Evolutionary conservation across 2,888 invertebrate genomes (phyloP).

Genomic region (Drosophila emarginata): DNA sequence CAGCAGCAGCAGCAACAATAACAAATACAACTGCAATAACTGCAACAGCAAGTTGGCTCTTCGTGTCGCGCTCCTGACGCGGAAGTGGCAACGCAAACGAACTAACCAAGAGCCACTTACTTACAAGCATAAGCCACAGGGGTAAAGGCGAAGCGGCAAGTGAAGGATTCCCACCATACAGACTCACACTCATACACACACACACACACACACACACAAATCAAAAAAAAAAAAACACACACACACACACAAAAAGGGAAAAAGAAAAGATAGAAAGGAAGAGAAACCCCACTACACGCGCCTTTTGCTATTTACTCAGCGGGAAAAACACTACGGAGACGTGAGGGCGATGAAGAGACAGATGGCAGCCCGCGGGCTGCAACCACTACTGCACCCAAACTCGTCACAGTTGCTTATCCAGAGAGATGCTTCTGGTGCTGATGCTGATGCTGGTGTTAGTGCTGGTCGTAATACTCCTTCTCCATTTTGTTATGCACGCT

Average conservation of each 20-base stretch:
- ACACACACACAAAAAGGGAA: not conserved
- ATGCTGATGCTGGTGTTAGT: not conserved
- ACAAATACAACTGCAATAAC: constrained; percentile 9
- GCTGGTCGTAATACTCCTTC: constrained; percentile 25
- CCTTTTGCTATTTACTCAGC: constrained; percentile 74
- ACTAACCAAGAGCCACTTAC: constrained; percentile 77
- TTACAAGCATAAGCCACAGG: constrained; percentile 72
- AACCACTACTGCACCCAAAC: constrained; percentile 35
- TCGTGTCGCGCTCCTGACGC: constrained; percentile 30
- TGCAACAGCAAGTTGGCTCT: constrained; percentile 7
- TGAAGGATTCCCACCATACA: not conserved
- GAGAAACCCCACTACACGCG: constrained; percentile 59
- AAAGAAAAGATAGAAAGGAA: not conserved
- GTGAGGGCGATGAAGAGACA: constrained; percentile 41
- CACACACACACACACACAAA: not conserved
- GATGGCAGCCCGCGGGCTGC: constrained; percentile 63
- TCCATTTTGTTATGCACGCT: constrained; percentile 48
- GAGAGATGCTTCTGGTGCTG: not conserved
- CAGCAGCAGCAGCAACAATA: constrained; percentile 14
- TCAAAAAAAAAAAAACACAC: not conserved
- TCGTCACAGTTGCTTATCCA: constrained; percentile 48
- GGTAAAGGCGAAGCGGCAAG: constrained; percentile 5
- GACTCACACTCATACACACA: not conserved
- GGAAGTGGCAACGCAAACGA: constrained; percentile 60
- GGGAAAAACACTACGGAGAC: constrained; percentile 47